Percentiles rank a stretch among this genome's conserved stretches.
These are phyloP conservation scores for Yponomeuta plumbellus DNA, from an alignment of 2,888 invertebrate species.

Conservation along the genomic window DNA sequence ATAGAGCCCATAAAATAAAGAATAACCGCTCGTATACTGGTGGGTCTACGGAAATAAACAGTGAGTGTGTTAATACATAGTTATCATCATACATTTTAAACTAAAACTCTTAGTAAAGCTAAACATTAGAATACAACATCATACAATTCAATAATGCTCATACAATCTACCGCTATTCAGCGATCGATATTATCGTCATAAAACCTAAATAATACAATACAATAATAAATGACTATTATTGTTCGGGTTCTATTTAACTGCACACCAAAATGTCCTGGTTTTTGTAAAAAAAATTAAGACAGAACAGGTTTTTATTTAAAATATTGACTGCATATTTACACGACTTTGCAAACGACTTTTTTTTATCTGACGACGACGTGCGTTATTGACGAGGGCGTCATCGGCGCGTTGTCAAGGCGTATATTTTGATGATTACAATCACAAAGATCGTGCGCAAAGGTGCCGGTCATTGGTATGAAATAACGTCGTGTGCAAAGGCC, in stretches of 20 bases:
- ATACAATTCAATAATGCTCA: constrained; percentile 19
- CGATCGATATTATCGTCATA: background rate
- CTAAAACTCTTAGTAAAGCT: constrained; percentile 54
- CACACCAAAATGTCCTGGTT: no score
- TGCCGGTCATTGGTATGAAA: no score
- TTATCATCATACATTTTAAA: constrained; percentile 40
- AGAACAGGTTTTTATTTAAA: no score
- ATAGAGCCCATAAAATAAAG: background rate
- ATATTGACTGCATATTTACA: no score
- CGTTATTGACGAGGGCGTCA: no score
- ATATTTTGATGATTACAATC: no score
- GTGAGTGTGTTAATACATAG: constrained; percentile 75
- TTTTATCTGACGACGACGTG: no score
- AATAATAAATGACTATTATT: constrained; percentile 34
- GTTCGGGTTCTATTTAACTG: constrained; percentile 26
- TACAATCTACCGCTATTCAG: background rate
- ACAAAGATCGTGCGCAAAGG: no score
- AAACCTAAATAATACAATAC: constrained; percentile 18
- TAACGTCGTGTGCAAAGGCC: no score
- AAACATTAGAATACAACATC: constrained; percentile 57
- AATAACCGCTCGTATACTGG: constrained; percentile 41
- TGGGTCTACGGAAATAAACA: constrained; percentile 65
- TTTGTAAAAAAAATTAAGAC: no score
- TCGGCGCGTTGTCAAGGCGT: no score
- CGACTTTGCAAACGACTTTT: no score